Base-by-base conservation (phyloP, 2,797 vertebrate genomes). In the Oryzias sinensis region DNA sequence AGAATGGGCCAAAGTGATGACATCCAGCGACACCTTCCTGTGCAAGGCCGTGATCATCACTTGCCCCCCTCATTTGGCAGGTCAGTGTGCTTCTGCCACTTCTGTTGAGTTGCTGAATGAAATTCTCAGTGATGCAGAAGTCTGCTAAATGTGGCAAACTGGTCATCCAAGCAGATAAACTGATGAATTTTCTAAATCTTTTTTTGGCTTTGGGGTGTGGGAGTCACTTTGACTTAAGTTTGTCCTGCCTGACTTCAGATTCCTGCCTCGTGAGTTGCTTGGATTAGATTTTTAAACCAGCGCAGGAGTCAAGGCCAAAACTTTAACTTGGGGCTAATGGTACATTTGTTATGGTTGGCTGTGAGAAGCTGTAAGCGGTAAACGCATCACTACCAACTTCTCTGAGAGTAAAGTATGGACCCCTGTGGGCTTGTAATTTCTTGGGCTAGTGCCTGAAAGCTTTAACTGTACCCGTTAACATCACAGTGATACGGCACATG, bases 21-120 rank as follows among this genome's bases (percentile, higher is more conserved):
- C 89, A 6, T 53, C 57, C 42, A 52, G 52, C 17, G 55, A 81
- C 58, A 74, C 70, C 41, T 83, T 89, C 80, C 55, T 77, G 74
- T 87, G 90, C 76, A 80, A 83, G 66, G 82, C 86, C 25, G 88
- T 90, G 76, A 91, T 92, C 47, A 83, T 92, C 82, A 87, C 88
- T 62, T 91, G 87, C 77, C 90, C 89, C 59, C 90, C 91, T 76
- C 89, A 92, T 79, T 86, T 92, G 72, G 87, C 92, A 87, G 89
- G 91, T 93, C 76, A 89, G 90, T 86, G 70, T 65, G 70, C 16
- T 27, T 80, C 72, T 75, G 59, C 68, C 70, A 65, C 71, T 58
- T 72, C 77, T 43, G 69, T 63, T 40, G 20, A 57, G 58, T 65
- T 41, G 45, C 64, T 69, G 80, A 82, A 80, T 77, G 60, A 72